Evolutionary conservation across 2,113 vertebrate genomes (phyloP).

Genomic region (Urocynchramus pylzowi): DNA sequence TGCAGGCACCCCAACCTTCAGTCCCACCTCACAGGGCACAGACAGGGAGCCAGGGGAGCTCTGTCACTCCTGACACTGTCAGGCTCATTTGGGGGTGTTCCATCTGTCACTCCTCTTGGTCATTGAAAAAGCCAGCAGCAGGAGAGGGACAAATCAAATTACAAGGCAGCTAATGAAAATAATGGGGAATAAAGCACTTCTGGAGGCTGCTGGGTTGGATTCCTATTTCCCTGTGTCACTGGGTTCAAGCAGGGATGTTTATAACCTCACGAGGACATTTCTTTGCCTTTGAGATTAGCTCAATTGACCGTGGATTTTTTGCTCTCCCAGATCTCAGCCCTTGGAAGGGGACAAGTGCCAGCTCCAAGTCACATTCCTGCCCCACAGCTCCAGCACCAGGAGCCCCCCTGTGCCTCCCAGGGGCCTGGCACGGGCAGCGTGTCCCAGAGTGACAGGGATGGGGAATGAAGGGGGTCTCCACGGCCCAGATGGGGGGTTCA

Average conservation of each 20-base stretch:
- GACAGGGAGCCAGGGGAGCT: neutral
- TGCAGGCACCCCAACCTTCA: fast-evolving
- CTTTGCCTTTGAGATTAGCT: slow-evolving; percentile 39
- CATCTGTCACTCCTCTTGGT: neutral
- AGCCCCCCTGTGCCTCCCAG: neutral
- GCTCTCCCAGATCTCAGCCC: neutral
- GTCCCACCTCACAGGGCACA: neutral
- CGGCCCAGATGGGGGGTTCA: fast-evolving
- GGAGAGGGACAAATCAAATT: slow-evolving; percentile 56
- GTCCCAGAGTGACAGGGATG: fast-evolving
- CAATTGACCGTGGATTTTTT: neutral
- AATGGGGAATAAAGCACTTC: slow-evolving; percentile 14
- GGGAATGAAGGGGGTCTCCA: neutral
- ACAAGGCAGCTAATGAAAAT: slow-evolving; percentile 53
- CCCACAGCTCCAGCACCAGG: fast-evolving
- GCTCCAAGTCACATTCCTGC: neutral
- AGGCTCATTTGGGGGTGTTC: neutral
- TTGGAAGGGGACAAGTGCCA: neutral
- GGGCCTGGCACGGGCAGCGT: neutral
- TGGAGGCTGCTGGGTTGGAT: slow-evolving; percentile 33
- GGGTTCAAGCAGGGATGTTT: neutral
- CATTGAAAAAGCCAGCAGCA: neutral
- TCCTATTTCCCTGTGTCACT: slow-evolving; percentile 22
- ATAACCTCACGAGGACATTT: neutral
- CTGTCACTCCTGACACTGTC: neutral